Evolutionary conservation across 64 coral and sea anemone species (phyloP).

Genomic region (Stylophora pistillata): DNA sequence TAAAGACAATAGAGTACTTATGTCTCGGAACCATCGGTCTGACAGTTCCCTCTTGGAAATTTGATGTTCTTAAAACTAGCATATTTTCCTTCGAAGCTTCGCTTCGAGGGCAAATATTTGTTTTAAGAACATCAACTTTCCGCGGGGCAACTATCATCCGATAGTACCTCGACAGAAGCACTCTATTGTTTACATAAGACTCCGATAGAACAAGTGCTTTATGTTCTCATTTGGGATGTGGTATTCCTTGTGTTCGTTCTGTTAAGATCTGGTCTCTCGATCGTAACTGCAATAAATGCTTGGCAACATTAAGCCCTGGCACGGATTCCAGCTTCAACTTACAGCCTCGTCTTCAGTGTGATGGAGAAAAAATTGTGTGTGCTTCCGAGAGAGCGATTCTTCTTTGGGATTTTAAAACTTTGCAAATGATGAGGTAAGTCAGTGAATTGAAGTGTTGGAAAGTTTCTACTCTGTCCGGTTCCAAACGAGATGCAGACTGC

Average conservation of each 20-base stretch:
- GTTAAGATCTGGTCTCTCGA: constrained; percentile 77
- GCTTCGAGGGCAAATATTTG: too few relatives aligned
- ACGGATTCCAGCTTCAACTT: constrained; percentile 40
- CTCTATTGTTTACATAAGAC: too few relatives aligned
- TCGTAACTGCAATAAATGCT: constrained; percentile 14
- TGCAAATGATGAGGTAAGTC: constrained; percentile 72
- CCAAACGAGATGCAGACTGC: neutral
- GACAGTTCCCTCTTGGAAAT: too few relatives aligned
- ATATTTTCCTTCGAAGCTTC: too few relatives aligned
- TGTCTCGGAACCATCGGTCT: too few relatives aligned
- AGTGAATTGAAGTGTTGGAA: neutral
- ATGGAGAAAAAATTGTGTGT: constrained; percentile 81
- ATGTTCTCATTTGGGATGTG: too few relatives aligned
- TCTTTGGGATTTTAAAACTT: constrained; percentile 88
- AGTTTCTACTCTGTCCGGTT: neutral
- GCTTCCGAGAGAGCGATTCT: constrained; percentile 71
- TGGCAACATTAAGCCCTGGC: constrained; percentile 52
- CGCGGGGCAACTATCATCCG: too few relatives aligned
- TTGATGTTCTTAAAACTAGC: too few relatives aligned
- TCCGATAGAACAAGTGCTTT: too few relatives aligned
- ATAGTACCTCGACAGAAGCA: too few relatives aligned
- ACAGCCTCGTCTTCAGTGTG: constrained; percentile 78
- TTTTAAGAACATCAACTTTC: too few relatives aligned
- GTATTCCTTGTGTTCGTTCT: neutral
- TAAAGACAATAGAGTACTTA: too few relatives aligned